Conservation (phyloP, 2,797 vertebrate species). For the Mus caroli region DNA sequence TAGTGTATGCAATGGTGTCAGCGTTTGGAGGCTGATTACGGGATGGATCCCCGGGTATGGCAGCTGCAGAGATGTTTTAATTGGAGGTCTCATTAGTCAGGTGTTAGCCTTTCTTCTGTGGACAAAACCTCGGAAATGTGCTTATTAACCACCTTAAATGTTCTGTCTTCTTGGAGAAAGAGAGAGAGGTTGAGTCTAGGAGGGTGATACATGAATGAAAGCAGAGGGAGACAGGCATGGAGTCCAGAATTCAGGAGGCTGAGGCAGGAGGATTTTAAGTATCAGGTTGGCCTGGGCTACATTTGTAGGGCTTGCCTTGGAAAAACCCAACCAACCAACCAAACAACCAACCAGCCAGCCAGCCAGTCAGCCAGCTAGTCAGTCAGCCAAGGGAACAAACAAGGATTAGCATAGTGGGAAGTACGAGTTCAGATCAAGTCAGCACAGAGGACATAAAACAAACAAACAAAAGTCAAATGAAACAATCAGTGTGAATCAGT, state of each 20-base stretch:
- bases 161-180: neutral
- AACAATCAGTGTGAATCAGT: neutral
- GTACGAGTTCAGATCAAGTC: neutral
- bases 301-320: neutral
- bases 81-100: neutral
- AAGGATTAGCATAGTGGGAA: neutral
- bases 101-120: neutral
- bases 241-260: neutral
- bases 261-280: neutral
- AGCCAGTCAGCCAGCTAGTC: neutral
- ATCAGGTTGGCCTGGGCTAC: neutral
- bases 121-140: neutral
- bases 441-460: neutral
- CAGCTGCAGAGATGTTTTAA: conserved; percentile 21
- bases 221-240: neutral
- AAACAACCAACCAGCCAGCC: too few species aligned
- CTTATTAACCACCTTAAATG: neutral
- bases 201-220: neutral
- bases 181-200: neutral
- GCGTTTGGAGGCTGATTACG: too few species aligned
- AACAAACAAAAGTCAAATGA: neutral
- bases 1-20: too few species aligned
- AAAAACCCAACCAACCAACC: neutral
- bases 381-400: neutral
- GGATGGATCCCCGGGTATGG: too few species aligned